These are phyloP conservation scores for Peromyscus leucopus DNA, from an alignment of 2,113 vertebrate genomes.

Conservation along the genomic window DNA sequence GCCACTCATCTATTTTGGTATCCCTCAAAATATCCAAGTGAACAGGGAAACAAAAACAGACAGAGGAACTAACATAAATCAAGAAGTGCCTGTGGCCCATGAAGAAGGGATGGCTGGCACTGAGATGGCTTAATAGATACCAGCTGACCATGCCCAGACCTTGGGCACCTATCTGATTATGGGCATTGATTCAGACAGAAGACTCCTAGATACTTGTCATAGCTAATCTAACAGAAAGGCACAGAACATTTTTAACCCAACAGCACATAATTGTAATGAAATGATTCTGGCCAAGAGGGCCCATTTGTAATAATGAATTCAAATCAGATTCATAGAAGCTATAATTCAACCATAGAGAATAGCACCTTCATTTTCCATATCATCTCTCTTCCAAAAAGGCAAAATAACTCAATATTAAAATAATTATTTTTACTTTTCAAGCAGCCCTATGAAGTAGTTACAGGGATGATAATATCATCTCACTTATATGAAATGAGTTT, in stretches of 20 bases:
- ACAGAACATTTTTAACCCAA: slow-evolving; percentile 74
- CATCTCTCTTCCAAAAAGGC: slow-evolving; percentile 73
- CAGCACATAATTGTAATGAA: slow-evolving; percentile 77
- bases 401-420: slow-evolving; percentile 74
- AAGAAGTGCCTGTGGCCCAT: background rate
- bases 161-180: background rate
- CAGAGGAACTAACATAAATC: background rate
- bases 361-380: slow-evolving; percentile 75
- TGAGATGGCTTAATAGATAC: background rate
- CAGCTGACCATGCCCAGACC: background rate
- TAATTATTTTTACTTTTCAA: slow-evolving; percentile 79
- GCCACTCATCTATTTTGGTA: background rate
- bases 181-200: slow-evolving; percentile 33
- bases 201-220: slow-evolving; percentile 56
- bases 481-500: slow-evolving; percentile 62
- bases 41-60: fast-evolving
- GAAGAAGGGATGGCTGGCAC: background rate
- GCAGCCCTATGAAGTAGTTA: slow-evolving; percentile 66
- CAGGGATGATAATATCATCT: slow-evolving; percentile 51
- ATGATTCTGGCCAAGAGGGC: slow-evolving; percentile 75
- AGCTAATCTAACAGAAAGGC: slow-evolving; percentile 63
- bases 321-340: slow-evolving; percentile 79
- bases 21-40: background rate
- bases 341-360: slow-evolving; percentile 73
- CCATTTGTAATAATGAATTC: slow-evolving; percentile 81